A percentile compares a stretch with the other conserved stretches of the same genome.
These are phyloP conservation scores for Prinia subflava DNA, from an alignment of 2,113 vertebrate species.

Conservation along the genomic window DNA sequence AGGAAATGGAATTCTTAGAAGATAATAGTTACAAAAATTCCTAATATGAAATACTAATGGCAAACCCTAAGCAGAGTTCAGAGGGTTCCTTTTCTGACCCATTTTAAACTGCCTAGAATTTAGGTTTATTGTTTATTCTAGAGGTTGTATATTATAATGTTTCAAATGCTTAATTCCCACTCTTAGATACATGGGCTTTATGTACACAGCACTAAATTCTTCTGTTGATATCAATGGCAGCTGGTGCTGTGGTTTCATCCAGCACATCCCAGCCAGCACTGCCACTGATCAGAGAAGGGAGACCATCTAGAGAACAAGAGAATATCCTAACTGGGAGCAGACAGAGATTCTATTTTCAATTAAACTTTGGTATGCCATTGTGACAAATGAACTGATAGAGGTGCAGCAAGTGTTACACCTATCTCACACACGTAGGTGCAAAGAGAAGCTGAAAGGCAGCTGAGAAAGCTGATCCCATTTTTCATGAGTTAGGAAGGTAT, in stretches of 20 bases:
- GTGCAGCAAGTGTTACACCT: not conserved
- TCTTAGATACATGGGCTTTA: not conserved
- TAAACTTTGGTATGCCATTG: not conserved
- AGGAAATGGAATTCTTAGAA: not conserved
- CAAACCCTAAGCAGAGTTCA: not conserved
- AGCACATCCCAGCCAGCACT: not conserved
- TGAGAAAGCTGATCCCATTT: not conserved
- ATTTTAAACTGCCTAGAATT: not conserved
- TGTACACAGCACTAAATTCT: not conserved
- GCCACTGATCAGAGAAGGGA: not conserved
- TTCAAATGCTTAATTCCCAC: not conserved
- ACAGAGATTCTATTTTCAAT: not conserved
- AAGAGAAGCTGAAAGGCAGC: not conserved
- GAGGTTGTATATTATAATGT: rapidly evolving
- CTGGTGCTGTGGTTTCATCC: not conserved
- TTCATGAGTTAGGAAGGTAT: not conserved
- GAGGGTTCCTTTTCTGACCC: not conserved
- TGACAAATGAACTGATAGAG: not conserved
- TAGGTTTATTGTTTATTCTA: not conserved
- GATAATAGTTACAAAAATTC: not conserved
- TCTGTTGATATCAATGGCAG: not conserved
- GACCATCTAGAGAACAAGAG: not conserved
- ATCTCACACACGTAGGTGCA: not conserved
- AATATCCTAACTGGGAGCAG: not conserved
- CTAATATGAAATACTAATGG: not conserved